Evolutionary conservation across 2,113 vertebrate genomes (phyloP), one percentile per base, ranked within the genome.

Genomic region (Phocoena sinus): DNA sequence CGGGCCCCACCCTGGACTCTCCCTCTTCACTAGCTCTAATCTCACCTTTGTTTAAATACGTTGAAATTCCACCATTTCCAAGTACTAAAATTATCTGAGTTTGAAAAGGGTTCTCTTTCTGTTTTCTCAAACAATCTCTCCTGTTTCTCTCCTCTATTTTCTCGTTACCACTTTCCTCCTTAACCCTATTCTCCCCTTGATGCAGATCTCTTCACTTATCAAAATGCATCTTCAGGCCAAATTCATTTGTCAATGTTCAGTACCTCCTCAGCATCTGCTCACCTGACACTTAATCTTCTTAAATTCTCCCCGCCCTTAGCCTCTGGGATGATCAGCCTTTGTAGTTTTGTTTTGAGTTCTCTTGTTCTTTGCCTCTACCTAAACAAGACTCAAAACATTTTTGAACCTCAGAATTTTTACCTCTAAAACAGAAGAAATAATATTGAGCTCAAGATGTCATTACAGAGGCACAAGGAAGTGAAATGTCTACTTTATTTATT

Each of bases 141-240:
- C 11, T 17, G 25, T 0, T 26, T 5, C 8, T n/a, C 18, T 13
- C 47, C 44, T 68, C 21, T 38, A 3, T 91, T 86, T 68, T 74
- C 73, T 85, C n/a, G 56, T 60, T 6, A 50, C 20, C 1, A 13
- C 14, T 79, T 82, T 26, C 20, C 21, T 74, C 9, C n/a, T 44
- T 71, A 50, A 31, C 20, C 13, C 60, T 20, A 3, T 9, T 50
- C 23, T 73, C 17, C 18, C 76, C 33, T 77, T 77, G 25, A 31
- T 5, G 7, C 18, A 50, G 25, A 31, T 84, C 20, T 68, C 84
- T 88, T 96, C 47, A 67, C n/a, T 90, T 53, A 95, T 89, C 60
- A 91, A 93, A 95, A 93, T 89, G 8, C 33, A 76, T 88, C 93
- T 81, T 92, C 62, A 85, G 80, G 91, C 23, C 62, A 92, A 92